Percentiles rank a stretch among this genome's conserved stretches.
These are phyloP conservation scores for Eristalis intricaria DNA, from an alignment of 2,888 invertebrate genomes.

Conservation along the genomic window DNA sequence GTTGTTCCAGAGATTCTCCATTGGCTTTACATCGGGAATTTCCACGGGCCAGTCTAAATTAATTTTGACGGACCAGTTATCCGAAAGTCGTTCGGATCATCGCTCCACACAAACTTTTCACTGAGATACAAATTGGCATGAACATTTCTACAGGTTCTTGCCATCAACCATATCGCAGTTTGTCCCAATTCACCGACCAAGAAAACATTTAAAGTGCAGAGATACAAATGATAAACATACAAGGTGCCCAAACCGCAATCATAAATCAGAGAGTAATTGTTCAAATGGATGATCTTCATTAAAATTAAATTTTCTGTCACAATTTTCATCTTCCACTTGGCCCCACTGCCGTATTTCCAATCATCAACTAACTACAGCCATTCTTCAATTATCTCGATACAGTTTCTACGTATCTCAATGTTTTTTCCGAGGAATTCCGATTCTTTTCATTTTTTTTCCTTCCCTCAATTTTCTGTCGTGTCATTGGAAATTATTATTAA, in stretches of 20 bases:
- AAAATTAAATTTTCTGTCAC: background rate
- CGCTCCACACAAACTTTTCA: too few species aligned
- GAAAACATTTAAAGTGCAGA: background rate
- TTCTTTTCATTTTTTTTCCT: background rate
- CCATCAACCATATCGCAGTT: too few species aligned
- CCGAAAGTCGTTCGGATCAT: too few species aligned
- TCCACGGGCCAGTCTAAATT: too few species aligned
- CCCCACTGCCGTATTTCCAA: background rate
- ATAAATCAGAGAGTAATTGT: background rate
- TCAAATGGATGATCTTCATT: background rate
- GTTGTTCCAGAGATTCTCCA: too few species aligned
- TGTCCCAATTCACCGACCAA: too few species aligned
- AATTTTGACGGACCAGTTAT: too few species aligned
- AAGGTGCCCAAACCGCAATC: background rate
- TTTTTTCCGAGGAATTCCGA: slow-evolving; percentile 3
- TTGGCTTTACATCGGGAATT: too few species aligned
- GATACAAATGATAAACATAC: background rate
- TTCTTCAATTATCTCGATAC: slow-evolving; percentile 21
- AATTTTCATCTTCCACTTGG: background rate
- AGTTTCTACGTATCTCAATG: slow-evolving; percentile 8
- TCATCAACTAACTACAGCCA: background rate
- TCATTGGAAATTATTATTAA: slow-evolving; percentile 33
- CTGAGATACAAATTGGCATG: too few species aligned
- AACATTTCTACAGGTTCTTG: too few species aligned
- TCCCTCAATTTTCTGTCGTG: slow-evolving; percentile 6